Percentiles rank a stretch among this genome's conserved stretches.
These are phyloP conservation scores for Thereva unica DNA, from an alignment of 2,888 invertebrate genomes.

Conservation along the genomic window DNA sequence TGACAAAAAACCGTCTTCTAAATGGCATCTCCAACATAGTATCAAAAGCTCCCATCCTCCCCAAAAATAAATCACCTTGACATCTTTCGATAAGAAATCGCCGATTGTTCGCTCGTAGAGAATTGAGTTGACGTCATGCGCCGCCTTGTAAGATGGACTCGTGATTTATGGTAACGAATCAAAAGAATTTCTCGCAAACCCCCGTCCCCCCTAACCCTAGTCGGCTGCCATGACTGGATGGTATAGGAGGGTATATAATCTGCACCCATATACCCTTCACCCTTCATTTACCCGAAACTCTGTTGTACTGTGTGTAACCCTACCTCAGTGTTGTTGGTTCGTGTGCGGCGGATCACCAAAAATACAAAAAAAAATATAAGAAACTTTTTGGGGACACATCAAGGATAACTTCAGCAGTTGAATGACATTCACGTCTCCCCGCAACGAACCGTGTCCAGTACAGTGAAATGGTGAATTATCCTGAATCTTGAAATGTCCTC, in stretches of 20 bases:
- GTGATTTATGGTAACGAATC: conserved; percentile 39
- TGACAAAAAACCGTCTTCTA: no score
- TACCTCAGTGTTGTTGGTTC: background rate
- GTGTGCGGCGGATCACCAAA: background rate
- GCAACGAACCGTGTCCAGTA: conserved; percentile 29
- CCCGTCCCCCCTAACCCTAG: no score
- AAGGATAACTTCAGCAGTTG: conserved; percentile 30
- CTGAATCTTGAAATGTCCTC: conserved; percentile 21
- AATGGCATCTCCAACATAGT: no score
- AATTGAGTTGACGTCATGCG: conserved; percentile 37
- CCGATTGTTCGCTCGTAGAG: conserved; percentile 35
- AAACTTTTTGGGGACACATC: conserved; percentile 17
- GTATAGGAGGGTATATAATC: no score
- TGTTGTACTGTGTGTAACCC: background rate
- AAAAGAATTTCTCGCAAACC: conserved; percentile 4
- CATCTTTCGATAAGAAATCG: conserved; percentile 39
- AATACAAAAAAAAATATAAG: conserved; percentile 5
- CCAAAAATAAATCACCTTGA: conserved; percentile 19
- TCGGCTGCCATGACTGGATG: no score
- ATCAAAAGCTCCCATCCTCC: no score
- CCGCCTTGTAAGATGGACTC: conserved; percentile 37
- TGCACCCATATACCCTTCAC: no score
- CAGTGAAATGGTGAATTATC: conserved; percentile 33
- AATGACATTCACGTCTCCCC: conserved; percentile 34
- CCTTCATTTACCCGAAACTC: no score